Evolutionary conservation across 2,888 invertebrate species (phyloP), one percentile per base, ranked within the genome.

Genomic region (Nemotelus pantherinus): DNA sequence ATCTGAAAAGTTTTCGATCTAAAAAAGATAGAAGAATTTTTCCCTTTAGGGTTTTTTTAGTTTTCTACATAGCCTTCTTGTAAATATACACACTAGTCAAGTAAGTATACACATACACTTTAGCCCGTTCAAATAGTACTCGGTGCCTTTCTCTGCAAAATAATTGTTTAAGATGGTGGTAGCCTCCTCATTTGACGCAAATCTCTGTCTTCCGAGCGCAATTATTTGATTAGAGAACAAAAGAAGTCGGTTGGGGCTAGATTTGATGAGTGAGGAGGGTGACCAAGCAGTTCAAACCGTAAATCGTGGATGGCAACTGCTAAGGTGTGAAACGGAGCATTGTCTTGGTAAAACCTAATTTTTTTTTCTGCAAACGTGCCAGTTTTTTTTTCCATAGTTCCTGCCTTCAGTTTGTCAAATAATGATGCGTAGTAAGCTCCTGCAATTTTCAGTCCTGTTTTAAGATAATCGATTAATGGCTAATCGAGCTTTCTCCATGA

Each of bases 241-340:
- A 58, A 58, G 25, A 58, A 58, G 58, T n/a, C 58, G 58, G 4
- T 58, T 58, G n/a, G 58, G n/a, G 58, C 25, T 58, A 58, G 58
- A 58, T 58, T 25, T 58, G 58, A 4, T 58, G 58, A 58, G n/a
- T 58, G 25, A 2, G 58, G 58, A 58, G 58, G 58, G 58, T 58
- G 58, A 25, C 25, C 58, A 25, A 58, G 58, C 58, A 58, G 58
- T 58, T 58, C 58, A 58, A 25, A 25, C 25, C 0, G 25, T 25
- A 25, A 25, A 0, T 25, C 25, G 25, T 25, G 25, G 25, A 25
- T 10, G 4, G 58, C 4, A 7, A 58, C 25, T 2, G 58, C 25
- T n/a, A 4, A n/a, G 10, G 58, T 58, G 25, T 25, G 58, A 58
- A 58, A n/a, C 58, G 25, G 25, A 25, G 25, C 25, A 25, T 25